Base-by-base conservation (phyloP, 2,888 invertebrate species). In the Meteorus cinctellus region DNA sequence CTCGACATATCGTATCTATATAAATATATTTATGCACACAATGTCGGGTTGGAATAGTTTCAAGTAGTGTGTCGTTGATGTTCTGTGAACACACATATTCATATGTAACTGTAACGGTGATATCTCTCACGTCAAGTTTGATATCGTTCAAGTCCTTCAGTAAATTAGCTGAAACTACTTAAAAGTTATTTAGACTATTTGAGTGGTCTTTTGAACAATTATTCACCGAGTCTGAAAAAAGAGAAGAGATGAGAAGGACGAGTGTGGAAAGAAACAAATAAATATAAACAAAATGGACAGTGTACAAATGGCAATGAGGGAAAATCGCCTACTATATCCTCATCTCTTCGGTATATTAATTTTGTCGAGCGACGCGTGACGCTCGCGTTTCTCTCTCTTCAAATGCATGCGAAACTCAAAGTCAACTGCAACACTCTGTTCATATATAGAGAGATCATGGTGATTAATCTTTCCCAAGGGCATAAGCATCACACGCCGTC, bases 381-480 rank as follows among this genome's bases (percentile, higher is more conserved):
- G 77, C 74, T 72, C 73, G 69, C 41, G 48, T 65, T 72, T 27
- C 68, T 62, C 29, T 80, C 81, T 82, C 83, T 81, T 80, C 82
- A 83, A 66, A 34, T 75, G 66, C 31, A 59, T 67, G 12, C 12
- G 80, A 79, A 81, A 79, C 80, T 80, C 75, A 77, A 78, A 78
- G 84, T 81, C 82, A 84, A 83, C 83, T 83, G 80, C 82, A 78
- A 71, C 78, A 68, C 72, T 55, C 24, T 24, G 55, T 19, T 55
- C 55, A 55, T 55, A 55, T 55, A 74, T 76, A 63, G 73, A 70
- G 79, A 80, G 80, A 79, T 77, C 77, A 79, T 77, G 82, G 84
- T 81, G 86, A 88, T 88, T 87, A 87, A 88, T 88, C 88, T 88
- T 80, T 84, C 81, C 84, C 87, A 87, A 86, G 87, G 88, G 86